Percentiles rank a stretch among this genome's conserved stretches.
Evolutionary conservation across 2,888 invertebrate species (phyloP).

Genomic region (Tromatobia lineatoria): DNA sequence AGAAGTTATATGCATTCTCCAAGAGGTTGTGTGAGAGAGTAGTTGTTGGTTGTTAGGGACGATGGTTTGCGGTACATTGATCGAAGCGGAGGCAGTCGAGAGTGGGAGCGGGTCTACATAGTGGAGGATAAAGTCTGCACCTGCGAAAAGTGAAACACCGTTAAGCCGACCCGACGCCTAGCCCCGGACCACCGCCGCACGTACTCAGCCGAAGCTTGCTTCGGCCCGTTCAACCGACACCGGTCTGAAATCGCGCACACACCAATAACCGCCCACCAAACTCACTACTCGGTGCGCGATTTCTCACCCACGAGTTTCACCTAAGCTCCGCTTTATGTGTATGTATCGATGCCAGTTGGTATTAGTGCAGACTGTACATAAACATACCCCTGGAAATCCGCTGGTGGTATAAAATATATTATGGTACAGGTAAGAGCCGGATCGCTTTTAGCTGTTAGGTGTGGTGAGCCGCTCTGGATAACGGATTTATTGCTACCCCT

Average conservation of each 20-base stretch:
- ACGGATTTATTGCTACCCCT: conserved; percentile 52
- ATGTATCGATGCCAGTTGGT: neutral
- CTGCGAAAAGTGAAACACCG: conserved; percentile 78
- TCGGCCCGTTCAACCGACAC: conserved; percentile 54
- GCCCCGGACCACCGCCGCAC: conserved; percentile 24
- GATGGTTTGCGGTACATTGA: neutral
- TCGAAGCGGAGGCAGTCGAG: conserved; percentile 14
- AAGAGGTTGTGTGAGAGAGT: conserved; percentile 19
- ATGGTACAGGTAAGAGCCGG: conserved; percentile 44
- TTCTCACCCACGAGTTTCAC: conserved; percentile 48
- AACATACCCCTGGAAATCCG: conserved; percentile 19
- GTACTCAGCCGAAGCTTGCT: conserved; percentile 51
- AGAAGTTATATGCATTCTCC: neutral
- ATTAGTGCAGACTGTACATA: conserved; percentile 19
- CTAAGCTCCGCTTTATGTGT: conserved; percentile 36
- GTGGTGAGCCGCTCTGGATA: conserved; percentile 46
- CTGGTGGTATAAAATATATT: conserved; percentile 49
- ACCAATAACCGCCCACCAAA: conserved; percentile 37
- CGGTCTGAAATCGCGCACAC: conserved; percentile 29
- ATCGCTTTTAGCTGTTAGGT: conserved; percentile 56
- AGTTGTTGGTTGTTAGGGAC: neutral
- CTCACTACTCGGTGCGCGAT: conserved; percentile 42
- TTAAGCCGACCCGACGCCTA: conserved; percentile 76
- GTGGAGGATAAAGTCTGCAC: conserved; percentile 73
- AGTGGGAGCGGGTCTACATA: conserved; percentile 8